phyloP scores from a whole-genome alignment of 1,140 invertebrate genomes.

The Temnothorax longispinosus region DNA sequence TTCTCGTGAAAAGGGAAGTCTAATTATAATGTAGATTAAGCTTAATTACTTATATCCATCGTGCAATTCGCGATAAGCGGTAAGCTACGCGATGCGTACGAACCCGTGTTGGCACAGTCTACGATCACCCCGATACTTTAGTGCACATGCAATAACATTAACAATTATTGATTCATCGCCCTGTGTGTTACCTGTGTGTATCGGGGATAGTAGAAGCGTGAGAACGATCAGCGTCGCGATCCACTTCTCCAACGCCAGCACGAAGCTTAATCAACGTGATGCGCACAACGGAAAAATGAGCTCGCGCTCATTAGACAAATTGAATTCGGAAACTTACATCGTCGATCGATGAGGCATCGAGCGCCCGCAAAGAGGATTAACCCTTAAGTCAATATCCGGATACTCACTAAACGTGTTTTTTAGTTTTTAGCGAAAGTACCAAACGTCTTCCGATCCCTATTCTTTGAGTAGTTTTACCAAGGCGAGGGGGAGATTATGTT shows the following conservation, averaged over 20 bases:
- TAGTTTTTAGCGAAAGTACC: background rate
- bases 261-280: slow-evolving; percentile 35
- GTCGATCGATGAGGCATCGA: slow-evolving; percentile 18
- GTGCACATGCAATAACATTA: background rate
- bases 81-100: background rate
- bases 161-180: slow-evolving; percentile 30
- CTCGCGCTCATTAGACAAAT: slow-evolving; percentile 39
- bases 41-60: background rate
- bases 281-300: slow-evolving; percentile 17
- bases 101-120: background rate
- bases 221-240: background rate
- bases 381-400: background rate
- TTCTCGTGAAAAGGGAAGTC: background rate
- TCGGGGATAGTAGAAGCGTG: background rate
- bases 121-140: background rate
- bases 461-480: background rate
- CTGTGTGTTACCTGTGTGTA: background rate
- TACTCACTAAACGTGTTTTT: background rate
- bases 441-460: background rate
- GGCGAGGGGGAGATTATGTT: background rate
- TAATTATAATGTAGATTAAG: slow-evolving; percentile 13
- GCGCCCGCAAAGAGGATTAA: slow-evolving; percentile 12
- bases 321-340: slow-evolving; percentile 32
- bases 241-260: background rate
- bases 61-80: background rate